Percentiles rank a stretch among this genome's conserved stretches.
These are phyloP conservation scores for Orthonevra nobilis DNA, from an alignment of 2,888 invertebrate genomes.

Conservation along the genomic window DNA sequence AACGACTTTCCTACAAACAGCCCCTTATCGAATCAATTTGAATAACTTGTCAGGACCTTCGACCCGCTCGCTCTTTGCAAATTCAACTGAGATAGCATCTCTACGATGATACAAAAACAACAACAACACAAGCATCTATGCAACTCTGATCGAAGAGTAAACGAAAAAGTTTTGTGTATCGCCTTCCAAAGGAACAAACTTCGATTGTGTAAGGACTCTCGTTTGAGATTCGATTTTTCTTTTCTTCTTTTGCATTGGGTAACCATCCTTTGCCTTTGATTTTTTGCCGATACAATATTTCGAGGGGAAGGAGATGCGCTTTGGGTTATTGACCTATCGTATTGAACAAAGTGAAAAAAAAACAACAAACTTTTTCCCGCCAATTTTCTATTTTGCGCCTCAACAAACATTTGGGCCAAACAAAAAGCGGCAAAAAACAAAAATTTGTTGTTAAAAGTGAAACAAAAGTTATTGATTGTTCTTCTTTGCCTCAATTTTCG, in stretches of 20 bases:
- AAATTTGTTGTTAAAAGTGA: background rate
- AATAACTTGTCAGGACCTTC: slow-evolving; percentile 34
- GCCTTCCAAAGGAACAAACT: slow-evolving; percentile 41
- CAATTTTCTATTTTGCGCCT: slow-evolving; percentile 66
- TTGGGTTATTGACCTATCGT: slow-evolving; percentile 40
- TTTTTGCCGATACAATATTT: background rate
- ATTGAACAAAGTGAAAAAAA: too few species aligned
- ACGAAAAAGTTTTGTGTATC: slow-evolving; percentile 42
- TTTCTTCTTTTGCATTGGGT: slow-evolving; percentile 12
- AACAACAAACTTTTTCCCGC: slow-evolving; percentile 48
- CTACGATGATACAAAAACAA: too few species aligned
- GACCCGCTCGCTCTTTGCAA: too few species aligned
- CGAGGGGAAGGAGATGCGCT: background rate
- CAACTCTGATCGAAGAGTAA: slow-evolving; percentile 13
- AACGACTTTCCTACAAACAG: background rate
- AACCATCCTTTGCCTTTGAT: slow-evolving; percentile 6
- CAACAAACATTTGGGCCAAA: slow-evolving; percentile 53
- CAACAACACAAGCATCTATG: background rate
- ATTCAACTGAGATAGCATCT: background rate
- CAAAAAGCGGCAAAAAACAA: slow-evolving; percentile 5
- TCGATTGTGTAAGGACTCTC: slow-evolving; percentile 22
- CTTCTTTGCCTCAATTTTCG: slow-evolving; percentile 19
- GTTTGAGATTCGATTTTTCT: background rate
- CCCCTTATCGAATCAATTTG: slow-evolving; percentile 60
- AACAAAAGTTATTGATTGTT: slow-evolving; percentile 60